A percentile compares a stretch with the other conserved stretches of the same genome.
phyloP scores from a whole-genome alignment of 2,113 vertebrate species.

The Dipodomys merriami region DNA sequence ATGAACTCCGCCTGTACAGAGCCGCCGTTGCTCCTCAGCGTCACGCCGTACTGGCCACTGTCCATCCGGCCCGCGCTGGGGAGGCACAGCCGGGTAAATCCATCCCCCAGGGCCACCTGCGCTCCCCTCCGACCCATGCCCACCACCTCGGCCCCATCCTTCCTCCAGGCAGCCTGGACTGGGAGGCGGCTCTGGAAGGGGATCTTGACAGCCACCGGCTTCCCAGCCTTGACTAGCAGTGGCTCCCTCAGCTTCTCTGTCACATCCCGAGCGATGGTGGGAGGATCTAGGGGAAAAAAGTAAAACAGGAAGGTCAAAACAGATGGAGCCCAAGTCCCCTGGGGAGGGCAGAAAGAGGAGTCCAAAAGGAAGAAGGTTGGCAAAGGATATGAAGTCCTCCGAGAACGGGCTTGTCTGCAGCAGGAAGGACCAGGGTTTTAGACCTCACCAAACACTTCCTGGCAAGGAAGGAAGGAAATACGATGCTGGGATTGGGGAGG shows the following conservation, averaged over 20 bases:
- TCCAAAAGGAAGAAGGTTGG: neutral
- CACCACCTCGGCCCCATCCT: slow-evolving; percentile 87
- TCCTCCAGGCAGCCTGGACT: slow-evolving; percentile 89
- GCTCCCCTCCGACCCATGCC: slow-evolving; percentile 74
- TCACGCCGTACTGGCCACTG: slow-evolving; percentile 90
- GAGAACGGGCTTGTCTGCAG: neutral
- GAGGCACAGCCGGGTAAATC: slow-evolving; percentile 86
- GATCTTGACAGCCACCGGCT: slow-evolving; percentile 87
- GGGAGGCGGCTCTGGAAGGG: slow-evolving; percentile 89
- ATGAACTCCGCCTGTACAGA: slow-evolving; percentile 85
- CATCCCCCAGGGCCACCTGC: slow-evolving; percentile 85
- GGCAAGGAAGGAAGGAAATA: neutral
- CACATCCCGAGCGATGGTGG: slow-evolving; percentile 87
- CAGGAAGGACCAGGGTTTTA: neutral
- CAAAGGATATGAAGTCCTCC: neutral
- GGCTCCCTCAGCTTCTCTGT: slow-evolving; percentile 87
- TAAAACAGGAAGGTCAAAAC: neutral
- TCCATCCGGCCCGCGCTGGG: slow-evolving; percentile 87
- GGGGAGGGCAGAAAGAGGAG: accelerated
- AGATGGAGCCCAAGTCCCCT: accelerated
- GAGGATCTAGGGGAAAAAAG: slow-evolving; percentile 87
- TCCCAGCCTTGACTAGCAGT: slow-evolving; percentile 86
- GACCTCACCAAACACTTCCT: neutral
- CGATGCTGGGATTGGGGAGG: neutral
- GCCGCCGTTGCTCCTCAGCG: slow-evolving; percentile 91